phyloP scores from a whole-genome alignment of 2,888 invertebrate genomes.

The Dermolepida albohirtum region DNA sequence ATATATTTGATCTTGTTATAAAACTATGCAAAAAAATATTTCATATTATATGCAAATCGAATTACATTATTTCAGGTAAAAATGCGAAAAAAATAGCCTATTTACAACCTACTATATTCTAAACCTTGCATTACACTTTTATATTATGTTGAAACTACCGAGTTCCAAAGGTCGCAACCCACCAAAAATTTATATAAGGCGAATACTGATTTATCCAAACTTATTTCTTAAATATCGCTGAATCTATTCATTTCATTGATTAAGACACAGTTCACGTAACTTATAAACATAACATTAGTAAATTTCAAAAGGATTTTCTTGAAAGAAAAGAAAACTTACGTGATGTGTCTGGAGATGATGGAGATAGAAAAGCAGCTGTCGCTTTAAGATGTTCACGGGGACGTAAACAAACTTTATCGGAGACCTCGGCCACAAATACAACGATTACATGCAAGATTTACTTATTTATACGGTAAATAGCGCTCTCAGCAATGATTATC shows the following conservation, averaged over 20 bases:
- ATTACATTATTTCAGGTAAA: too few relatives aligned
- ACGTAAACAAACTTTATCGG: constrained; percentile 37
- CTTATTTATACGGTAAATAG: constrained; percentile 39
- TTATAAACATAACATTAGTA: not conserved
- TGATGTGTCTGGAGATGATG: constrained; percentile 2
- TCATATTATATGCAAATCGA: too few relatives aligned
- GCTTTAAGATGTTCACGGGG: constrained; percentile 11
- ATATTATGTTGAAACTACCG: not conserved
- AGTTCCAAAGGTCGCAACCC: constrained; percentile 19
- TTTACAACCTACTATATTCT: not conserved
- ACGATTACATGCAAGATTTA: constrained; percentile 58
- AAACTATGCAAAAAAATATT: too few relatives aligned
- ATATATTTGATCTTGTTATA: too few relatives aligned
- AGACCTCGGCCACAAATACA: constrained; percentile 53
- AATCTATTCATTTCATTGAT: too few relatives aligned
- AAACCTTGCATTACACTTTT: not conserved
- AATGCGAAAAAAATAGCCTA: not conserved
- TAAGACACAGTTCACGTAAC: not conserved
- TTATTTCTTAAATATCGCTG: constrained; percentile 1
- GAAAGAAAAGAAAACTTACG: constrained; percentile 20
- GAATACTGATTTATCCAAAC: not conserved
- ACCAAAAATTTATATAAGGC: constrained; percentile 23
- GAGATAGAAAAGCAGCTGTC: not conserved
- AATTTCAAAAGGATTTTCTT: not conserved
- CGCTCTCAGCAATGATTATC: constrained; percentile 28